A percentile compares a stretch with the other conserved stretches of the same genome.
These are phyloP conservation scores for Toxostoma redivivum DNA, from an alignment of 2,113 vertebrate species.

Conservation along the genomic window DNA sequence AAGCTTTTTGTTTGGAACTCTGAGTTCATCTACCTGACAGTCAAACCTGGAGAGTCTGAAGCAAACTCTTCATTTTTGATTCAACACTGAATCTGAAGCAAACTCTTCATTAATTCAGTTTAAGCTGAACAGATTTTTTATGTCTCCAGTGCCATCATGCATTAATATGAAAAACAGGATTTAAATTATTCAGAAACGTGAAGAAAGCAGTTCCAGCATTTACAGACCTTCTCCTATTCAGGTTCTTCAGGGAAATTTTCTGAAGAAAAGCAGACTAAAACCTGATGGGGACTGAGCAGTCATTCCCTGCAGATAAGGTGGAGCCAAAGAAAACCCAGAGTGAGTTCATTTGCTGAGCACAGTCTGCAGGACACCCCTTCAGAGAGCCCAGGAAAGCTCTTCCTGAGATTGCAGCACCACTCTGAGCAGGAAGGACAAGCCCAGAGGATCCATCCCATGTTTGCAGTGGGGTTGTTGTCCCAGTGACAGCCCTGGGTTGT, in stretches of 20 bases:
- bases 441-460: neutral
- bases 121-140: neutral
- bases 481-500: conserved; percentile 65
- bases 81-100: neutral
- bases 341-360: neutral
- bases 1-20: neutral
- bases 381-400: neutral
- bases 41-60: neutral
- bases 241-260: neutral
- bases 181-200: conserved; percentile 23
- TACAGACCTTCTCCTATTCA: neutral
- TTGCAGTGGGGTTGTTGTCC: conserved; percentile 26
- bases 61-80: neutral
- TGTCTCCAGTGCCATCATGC: neutral
- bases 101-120: conserved; percentile 34
- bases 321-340: neutral
- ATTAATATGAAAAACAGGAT: conserved; percentile 2
- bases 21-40: neutral
- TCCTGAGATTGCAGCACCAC: neutral
- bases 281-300: neutral
- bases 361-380: neutral
- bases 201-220: neutral
- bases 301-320: neutral
- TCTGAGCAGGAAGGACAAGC: neutral
- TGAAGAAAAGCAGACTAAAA: neutral